Evolutionary conservation across 2,113 vertebrate species (phyloP).

Genomic region (Ciconia stormi): DNA sequence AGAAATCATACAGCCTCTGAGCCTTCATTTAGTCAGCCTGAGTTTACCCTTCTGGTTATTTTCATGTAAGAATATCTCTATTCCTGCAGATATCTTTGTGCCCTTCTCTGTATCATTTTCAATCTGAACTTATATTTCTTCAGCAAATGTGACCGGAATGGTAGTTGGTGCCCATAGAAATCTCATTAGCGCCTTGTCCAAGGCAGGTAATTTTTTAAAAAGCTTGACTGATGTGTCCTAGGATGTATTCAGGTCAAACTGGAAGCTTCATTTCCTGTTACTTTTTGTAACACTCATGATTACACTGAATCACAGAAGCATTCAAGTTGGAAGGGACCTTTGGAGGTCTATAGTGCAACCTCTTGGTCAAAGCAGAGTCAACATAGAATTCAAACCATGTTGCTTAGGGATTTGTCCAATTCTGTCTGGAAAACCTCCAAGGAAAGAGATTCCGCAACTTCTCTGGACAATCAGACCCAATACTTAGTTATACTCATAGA

Average conservation of each 20-base stretch:
- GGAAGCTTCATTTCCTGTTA: background rate
- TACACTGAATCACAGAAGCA: background rate
- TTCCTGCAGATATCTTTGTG: background rate
- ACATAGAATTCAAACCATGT: background rate
- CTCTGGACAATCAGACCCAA: background rate
- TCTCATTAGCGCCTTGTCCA: background rate
- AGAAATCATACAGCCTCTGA: background rate
- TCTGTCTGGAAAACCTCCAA: background rate
- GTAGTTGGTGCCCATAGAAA: background rate
- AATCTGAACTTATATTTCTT: background rate
- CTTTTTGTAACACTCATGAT: background rate
- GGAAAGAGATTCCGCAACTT: background rate
- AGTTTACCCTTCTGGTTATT: background rate
- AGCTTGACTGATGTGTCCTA: background rate
- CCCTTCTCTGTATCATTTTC: background rate
- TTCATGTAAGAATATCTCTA: background rate
- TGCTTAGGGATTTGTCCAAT: background rate
- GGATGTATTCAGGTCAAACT: background rate
- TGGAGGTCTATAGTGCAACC: background rate
- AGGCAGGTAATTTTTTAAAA: background rate
- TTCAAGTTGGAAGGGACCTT: background rate
- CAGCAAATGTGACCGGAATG: background rate
- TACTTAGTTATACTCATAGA: background rate
- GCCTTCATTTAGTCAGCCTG: background rate
- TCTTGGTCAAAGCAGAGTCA: background rate